Evolutionary conservation across 2,113 vertebrate genomes (phyloP).

Genomic region (Zosterops pallidus): DNA sequence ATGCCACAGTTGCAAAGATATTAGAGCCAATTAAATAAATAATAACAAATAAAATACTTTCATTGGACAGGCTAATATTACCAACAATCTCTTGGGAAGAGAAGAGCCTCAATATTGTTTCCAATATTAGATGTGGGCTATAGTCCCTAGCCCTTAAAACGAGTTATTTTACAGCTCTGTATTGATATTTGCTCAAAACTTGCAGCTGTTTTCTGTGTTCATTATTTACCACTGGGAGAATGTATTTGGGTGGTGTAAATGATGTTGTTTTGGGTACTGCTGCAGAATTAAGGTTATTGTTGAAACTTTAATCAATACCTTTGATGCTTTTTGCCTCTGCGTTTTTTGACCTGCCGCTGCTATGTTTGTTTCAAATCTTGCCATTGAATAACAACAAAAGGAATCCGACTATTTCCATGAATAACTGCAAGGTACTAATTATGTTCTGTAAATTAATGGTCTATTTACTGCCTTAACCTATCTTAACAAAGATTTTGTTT

Average conservation of each 20-base stretch:
- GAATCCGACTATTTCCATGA: constrained; percentile 22
- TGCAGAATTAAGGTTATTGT: constrained; percentile 33
- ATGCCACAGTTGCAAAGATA: not conserved
- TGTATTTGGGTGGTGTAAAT: constrained; percentile 12
- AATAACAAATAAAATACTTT: not conserved
- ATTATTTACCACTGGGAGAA: constrained; percentile 18
- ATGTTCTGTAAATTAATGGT: constrained; percentile 66
- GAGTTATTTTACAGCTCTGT: not conserved
- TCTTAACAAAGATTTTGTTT: constrained; percentile 61
- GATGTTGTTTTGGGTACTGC: not conserved
- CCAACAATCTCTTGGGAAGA: not conserved
- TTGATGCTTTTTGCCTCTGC: not conserved
- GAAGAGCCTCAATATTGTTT: not conserved
- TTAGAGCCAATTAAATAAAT: not conserved
- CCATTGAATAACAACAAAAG: constrained; percentile 33
- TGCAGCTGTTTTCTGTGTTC: not conserved
- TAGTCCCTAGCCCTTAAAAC: not conserved
- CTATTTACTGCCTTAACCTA: constrained; percentile 63
- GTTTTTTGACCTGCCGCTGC: constrained; percentile 6
- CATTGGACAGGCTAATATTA: not conserved
- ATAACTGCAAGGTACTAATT: constrained; percentile 68
- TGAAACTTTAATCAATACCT: constrained; percentile 35
- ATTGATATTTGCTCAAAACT: constrained; percentile 15
- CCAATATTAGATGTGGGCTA: not conserved
- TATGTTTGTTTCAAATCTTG: constrained; percentile 21